Evolutionary conservation across 2,888 invertebrate genomes (phyloP), one percentile per base, ranked within the genome.

Genomic region (Drosophila seclusa): DNA sequence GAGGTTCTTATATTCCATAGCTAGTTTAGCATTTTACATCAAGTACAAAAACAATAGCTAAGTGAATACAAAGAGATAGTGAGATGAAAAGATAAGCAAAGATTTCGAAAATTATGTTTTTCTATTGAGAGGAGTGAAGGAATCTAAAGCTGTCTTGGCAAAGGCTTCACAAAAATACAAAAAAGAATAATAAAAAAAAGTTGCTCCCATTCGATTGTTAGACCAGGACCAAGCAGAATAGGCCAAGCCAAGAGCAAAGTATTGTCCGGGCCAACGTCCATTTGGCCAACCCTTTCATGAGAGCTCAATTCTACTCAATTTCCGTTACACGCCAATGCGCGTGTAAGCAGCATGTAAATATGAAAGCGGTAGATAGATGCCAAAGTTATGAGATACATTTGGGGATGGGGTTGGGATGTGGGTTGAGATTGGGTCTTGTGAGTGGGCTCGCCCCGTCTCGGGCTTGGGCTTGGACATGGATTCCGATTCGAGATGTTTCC

Each of bases 271-370:
- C 29, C 36, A n/a, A 38, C 77, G 53, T 68, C 60, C 63, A 62
- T 73, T 77, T 73, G 73, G 65, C 49, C 68, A 78, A 69, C 77
- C 78, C 78, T 73, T 83, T 67, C 68, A 78, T 68, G 31, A 60
- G 67, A 57, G 64, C 69, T 66, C 66, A 34, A 50, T 65, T 73
- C 68, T 74, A 75, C 87, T 84, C 84, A 76, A 83, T 86, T 87
- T 84, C 85, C 82, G 85, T 84, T 85, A 82, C 85, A 82, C 80
- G 78, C 80, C 85, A 84, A 78, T 85, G 85, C 85, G 85, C 87
- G 83, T 87, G 80, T 85, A 85, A 85, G 85, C 74, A 87, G 87
- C 87, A 85, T 87, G 87, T 85, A 85, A 82, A 84, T 84, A 86
- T 77, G 82, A 83, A 79, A 75, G 76, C 74, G 67, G 76, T 64